Evolutionary conservation across 2,888 invertebrate species (phyloP), one percentile per base, ranked within the genome.

Genomic region (Platypus cylindrus): DNA sequence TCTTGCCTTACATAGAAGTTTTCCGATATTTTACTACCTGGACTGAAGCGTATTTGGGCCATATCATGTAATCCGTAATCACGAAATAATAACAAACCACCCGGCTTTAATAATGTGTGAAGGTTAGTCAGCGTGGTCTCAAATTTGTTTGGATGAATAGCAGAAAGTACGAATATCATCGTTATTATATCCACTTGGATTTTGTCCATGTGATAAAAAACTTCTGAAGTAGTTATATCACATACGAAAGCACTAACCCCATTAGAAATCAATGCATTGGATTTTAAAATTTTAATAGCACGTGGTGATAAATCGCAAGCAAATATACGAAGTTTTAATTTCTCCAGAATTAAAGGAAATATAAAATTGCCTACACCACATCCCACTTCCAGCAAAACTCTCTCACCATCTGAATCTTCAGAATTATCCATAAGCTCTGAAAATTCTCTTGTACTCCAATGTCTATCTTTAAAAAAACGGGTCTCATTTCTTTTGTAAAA

Each of bases 291-390:
- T 13, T 89, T 78, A 0, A 95, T 67, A 0, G 95, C 95, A 63
- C 85, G 75, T 32, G 83, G 78, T 0, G 94, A 93, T 55, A 97
- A 80, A 66, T 95, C 95, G 59, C 94, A 94, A 1, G 89, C 89
- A 60, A 83, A 80, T 45, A 83, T 71, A 55, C 76, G 80, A 46
- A 77, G 71, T 45, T 75, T 71, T 34, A 69, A 67, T 1, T 79
- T 75, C 50, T 86, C 87, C 52, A 85, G 78, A 0, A 94, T 60
- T 30, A 98, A 59, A 0, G 97, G 97, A 60, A 82, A 95, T 29
- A 97, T 69, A 58, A 97, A 83, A 64, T 98, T 98, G 0, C 98
- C 98, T 5, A 94, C 95, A 3, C 98, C 97, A 59, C 94, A 94
- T 0, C 94, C 94, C 4, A 91, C 73, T 64, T 95, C 94, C 13